Conservation (phyloP, 2,888 invertebrate genomes). For the Serripes groenlandicus region DNA sequence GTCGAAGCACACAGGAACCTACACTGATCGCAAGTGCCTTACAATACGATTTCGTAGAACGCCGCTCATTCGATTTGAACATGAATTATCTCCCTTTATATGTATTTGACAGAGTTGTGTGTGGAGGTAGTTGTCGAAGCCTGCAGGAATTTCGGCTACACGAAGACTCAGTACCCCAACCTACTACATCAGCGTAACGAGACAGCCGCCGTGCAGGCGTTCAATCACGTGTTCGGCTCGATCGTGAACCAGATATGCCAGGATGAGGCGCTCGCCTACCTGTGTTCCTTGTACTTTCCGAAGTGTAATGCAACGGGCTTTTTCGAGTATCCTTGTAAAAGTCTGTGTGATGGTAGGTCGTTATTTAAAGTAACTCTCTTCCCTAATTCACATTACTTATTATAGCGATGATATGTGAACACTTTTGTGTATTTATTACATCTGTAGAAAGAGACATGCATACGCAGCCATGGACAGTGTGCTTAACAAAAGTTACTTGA, state of each 20-base stretch:
- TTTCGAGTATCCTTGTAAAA: slow-evolving; percentile 49
- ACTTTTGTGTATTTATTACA: no score
- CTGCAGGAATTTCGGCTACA: slow-evolving; percentile 61
- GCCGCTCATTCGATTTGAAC: no score
- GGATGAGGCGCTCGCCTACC: slow-evolving; percentile 52
- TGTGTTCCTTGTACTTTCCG: slow-evolving; percentile 69
- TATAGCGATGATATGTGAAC: no score
- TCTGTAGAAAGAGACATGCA: no score
- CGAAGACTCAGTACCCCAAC: slow-evolving; percentile 64
- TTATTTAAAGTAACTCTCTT: no score
- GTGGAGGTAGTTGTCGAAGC: slow-evolving; percentile 27
- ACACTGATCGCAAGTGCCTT: no score
- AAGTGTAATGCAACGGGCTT: slow-evolving; percentile 53
- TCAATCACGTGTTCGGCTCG: slow-evolving; percentile 25
- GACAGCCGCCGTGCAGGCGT: slow-evolving; percentile 47
- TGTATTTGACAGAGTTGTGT: slow-evolving; percentile 36
- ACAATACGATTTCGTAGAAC: no score
- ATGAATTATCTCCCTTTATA: not conserved
- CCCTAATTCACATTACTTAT: no score
- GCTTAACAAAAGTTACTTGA: no score
- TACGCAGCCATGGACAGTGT: no score
- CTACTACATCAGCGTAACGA: slow-evolving; percentile 43
- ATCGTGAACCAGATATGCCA: slow-evolving; percentile 61
- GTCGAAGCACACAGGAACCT: no score
- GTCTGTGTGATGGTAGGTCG: slow-evolving; percentile 59